Evolutionary conservation across 2,113 vertebrate genomes (phyloP).

Genomic region (Drymodes brunneopygia): DNA sequence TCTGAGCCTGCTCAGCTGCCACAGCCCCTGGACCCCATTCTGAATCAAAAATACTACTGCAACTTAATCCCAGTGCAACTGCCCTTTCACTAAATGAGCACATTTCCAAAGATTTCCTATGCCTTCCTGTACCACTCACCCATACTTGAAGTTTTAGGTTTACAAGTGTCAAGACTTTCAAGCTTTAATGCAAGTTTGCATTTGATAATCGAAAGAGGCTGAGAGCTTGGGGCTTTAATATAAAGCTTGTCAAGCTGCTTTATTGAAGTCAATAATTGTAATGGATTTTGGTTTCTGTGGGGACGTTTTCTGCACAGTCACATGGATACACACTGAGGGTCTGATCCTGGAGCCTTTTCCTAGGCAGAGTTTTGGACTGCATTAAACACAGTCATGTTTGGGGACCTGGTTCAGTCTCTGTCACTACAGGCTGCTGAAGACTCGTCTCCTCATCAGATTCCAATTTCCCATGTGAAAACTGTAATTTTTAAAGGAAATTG

Average conservation of each 20-base stretch:
- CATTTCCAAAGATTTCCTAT: not conserved
- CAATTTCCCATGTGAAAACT: not conserved
- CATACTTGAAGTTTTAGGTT: fast-evolving
- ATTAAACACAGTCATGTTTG: not conserved
- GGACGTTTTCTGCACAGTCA: not conserved
- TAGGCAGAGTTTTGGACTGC: not conserved
- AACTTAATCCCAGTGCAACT: not conserved
- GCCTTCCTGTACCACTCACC: fast-evolving
- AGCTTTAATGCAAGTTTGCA: not conserved
- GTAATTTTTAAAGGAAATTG: not conserved
- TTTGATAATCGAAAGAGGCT: not conserved
- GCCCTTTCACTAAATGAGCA: not conserved
- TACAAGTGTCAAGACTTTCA: not conserved
- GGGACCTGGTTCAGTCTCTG: not conserved
- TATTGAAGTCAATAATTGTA: not conserved
- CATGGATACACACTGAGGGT: fast-evolving
- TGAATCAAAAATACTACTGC: not conserved
- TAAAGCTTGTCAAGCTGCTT: not conserved
- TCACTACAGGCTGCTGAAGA: not conserved
- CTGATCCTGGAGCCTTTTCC: not conserved
- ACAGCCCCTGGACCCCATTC: not conserved
- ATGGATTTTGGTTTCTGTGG: not conserved
- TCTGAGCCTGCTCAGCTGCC: fast-evolving
- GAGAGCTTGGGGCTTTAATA: not conserved
- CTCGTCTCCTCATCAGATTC: not conserved